These are phyloP conservation scores for Diprion similis DNA, from an alignment of 1,140 invertebrate species.

Conservation along the genomic window DNA sequence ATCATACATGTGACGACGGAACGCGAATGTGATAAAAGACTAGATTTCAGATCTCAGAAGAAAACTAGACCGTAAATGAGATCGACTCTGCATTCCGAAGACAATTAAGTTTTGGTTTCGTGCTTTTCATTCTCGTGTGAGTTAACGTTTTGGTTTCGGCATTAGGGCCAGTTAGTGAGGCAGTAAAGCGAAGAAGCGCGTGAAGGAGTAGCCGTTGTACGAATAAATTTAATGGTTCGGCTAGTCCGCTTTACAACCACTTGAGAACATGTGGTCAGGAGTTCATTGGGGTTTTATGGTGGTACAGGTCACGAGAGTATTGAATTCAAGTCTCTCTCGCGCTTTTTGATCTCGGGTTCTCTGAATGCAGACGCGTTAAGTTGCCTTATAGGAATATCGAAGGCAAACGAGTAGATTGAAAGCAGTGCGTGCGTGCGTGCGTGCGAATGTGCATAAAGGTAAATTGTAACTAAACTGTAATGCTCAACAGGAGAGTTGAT, in stretches of 20 bases:
- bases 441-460: neutral
- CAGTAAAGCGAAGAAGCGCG: neutral
- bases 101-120: too few species aligned
- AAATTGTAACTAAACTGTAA: neutral
- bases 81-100: too few species aligned
- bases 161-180: constrained; percentile 1
- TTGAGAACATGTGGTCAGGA: neutral
- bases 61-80: too few species aligned
- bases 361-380: neutral
- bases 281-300: neutral
- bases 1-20: too few species aligned
- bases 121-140: too few species aligned
- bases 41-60: too few species aligned
- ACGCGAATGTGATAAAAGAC: too few species aligned
- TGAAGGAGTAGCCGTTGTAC: neutral
- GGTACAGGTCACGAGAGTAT: neutral
- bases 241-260: constrained; percentile 1
- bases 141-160: constrained; percentile 10
- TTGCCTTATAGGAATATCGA: neutral
- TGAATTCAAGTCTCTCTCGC: neutral
- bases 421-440: neutral
- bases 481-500: too few species aligned
- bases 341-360: neutral
- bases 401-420: neutral
- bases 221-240: neutral